Evolutionary conservation across 2,888 invertebrate species (phyloP).

Genomic region (Halictus quadricinctus): DNA sequence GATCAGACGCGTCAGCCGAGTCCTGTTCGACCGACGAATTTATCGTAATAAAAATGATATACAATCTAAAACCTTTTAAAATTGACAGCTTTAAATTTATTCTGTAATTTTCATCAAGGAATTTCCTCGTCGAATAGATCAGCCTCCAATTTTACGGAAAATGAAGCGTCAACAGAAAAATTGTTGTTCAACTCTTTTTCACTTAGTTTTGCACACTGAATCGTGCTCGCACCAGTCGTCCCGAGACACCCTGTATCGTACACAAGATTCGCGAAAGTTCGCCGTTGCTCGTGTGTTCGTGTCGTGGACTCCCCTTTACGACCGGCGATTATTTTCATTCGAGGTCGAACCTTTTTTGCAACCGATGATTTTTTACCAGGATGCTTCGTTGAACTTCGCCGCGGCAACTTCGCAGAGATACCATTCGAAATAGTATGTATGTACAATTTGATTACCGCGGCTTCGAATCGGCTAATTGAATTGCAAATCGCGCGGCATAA

Average conservation of each 20-base stretch:
- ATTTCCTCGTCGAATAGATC: too few relatives aligned
- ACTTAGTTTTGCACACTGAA: background rate
- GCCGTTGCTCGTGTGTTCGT: background rate
- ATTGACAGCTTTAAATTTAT: background rate
- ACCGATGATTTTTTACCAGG: background rate
- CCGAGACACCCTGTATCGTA: background rate
- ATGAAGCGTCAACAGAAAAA: background rate
- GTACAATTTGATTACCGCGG: background rate
- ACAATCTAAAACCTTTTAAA: background rate
- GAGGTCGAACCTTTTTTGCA: background rate
- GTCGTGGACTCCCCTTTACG: background rate
- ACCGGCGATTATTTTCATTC: background rate
- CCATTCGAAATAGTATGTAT: background rate
- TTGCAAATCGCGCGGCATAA: background rate
- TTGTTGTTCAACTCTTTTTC: background rate
- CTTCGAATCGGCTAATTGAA: background rate
- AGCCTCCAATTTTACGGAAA: too few relatives aligned
- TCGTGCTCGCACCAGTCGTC: background rate
- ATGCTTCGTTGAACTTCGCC: conserved; percentile 8
- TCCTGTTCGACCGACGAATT: too few relatives aligned
- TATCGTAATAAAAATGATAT: background rate
- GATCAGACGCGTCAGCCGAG: background rate
- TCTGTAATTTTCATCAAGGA: background rate
- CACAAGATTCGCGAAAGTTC: background rate
- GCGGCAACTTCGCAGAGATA: background rate